These are phyloP conservation scores for Drosophila falleni DNA, from an alignment of 2,888 invertebrate species.

Conservation along the genomic window DNA sequence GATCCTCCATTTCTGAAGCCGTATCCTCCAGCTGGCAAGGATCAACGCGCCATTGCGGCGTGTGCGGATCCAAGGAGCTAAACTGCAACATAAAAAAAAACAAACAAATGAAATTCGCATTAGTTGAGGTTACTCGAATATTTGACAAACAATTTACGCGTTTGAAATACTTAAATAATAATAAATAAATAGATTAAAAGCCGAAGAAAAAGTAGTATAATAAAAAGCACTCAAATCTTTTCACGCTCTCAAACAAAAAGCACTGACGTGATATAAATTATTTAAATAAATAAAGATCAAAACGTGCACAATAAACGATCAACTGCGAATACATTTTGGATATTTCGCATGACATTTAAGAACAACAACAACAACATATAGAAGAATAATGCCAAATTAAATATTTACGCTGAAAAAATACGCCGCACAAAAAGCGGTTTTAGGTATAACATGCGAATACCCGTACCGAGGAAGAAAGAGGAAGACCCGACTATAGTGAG, in stretches of 20 bases:
- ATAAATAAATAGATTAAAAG: constrained; percentile 15
- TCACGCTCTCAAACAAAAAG: constrained; percentile 51
- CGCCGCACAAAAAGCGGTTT: constrained; percentile 37
- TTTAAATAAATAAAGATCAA: constrained; percentile 54
- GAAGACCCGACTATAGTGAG: not conserved
- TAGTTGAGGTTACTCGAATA: constrained; percentile 21
- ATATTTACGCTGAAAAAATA: constrained; percentile 63
- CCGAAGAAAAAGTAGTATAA: constrained; percentile 3
- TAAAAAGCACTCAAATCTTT: constrained; percentile 40
- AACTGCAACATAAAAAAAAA: constrained; percentile 67
- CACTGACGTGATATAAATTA: constrained; percentile 66
- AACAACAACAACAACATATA: constrained; percentile 2
- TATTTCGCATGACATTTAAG: constrained; percentile 35
- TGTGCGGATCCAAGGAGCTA: constrained; percentile 83
- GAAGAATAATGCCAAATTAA: constrained; percentile 52
- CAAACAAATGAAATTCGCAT: constrained; percentile 1
- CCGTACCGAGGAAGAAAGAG: not conserved
- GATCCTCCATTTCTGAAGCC: constrained; percentile 87
- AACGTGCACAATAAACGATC: constrained; percentile 57
- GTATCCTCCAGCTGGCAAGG: constrained; percentile 86
- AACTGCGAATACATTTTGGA: constrained; percentile 48
- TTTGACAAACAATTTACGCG: constrained; percentile 56
- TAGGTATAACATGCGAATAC: constrained; percentile 34
- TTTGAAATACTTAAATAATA: constrained; percentile 30
- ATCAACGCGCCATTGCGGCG: constrained; percentile 87